Percentiles rank a stretch among this genome's conserved stretches.
phyloP scores from a whole-genome alignment of 2,797 vertebrate species.

The Thripadectes ignobilis region DNA sequence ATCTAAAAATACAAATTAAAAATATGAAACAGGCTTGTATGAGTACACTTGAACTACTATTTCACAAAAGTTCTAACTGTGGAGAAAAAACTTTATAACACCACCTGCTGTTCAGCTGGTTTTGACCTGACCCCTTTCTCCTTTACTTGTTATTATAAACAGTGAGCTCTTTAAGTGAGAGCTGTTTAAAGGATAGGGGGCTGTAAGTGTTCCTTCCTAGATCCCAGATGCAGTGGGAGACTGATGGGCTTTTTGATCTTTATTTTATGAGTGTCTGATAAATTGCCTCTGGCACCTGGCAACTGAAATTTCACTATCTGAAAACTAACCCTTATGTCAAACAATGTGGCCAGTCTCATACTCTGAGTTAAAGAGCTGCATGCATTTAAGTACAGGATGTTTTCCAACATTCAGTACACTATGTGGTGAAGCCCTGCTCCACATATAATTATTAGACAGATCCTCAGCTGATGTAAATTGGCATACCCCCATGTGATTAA shows the following conservation, averaged over 20 bases:
- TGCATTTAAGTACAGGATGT: slow-evolving; percentile 70
- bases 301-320: slow-evolving; percentile 82
- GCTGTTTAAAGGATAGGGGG: slow-evolving; percentile 82
- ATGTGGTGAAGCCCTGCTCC: slow-evolving; percentile 48
- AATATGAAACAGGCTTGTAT: slow-evolving; percentile 19
- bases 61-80: slow-evolving; percentile 67
- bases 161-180: slow-evolving; percentile 84
- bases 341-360: slow-evolving; percentile 74
- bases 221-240: slow-evolving; percentile 80
- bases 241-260: slow-evolving; percentile 82
- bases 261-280: slow-evolving; percentile 82
- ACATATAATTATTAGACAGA: slow-evolving; percentile 51
- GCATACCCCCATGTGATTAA: slow-evolving; percentile 47
- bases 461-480: slow-evolving; percentile 64
- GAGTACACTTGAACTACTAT: slow-evolving; percentile 41
- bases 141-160: slow-evolving; percentile 89
- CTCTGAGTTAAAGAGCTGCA: slow-evolving; percentile 62
- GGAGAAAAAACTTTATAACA: slow-evolving; percentile 73
- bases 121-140: slow-evolving; percentile 83
- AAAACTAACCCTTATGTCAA: slow-evolving; percentile 81
- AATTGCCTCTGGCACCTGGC: slow-evolving; percentile 84
- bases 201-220: slow-evolving; percentile 80
- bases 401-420: slow-evolving; percentile 65
- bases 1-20: slow-evolving; percentile 64
- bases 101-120: slow-evolving; percentile 81